Conservation (phyloP, 2,888 invertebrate species). For the Actias luna region DNA sequence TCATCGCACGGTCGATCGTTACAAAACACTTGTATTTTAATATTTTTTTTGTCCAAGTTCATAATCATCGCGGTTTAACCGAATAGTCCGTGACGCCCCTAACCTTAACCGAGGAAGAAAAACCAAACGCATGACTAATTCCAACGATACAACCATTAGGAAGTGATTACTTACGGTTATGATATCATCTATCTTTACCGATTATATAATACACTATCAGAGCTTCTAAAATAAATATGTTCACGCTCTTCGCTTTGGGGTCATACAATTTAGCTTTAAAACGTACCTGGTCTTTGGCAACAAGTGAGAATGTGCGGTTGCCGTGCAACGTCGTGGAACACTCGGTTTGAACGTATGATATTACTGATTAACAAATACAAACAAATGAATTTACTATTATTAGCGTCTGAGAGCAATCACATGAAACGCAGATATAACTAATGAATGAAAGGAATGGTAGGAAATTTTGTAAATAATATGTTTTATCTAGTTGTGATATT, state of each 20-base stretch:
- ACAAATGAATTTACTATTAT: too few species aligned
- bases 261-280: background rate
- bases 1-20: background rate
- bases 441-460: too few species aligned
- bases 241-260: background rate
- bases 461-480: too few species aligned
- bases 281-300: too few species aligned
- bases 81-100: constrained; percentile 42
- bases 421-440: too few species aligned
- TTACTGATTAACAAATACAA: too few species aligned
- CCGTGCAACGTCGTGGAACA: too few species aligned
- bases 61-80: constrained; percentile 22
- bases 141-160: constrained; percentile 38
- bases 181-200: constrained; percentile 16
- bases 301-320: too few species aligned
- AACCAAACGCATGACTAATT: constrained; percentile 52
- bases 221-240: background rate
- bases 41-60: constrained; percentile 21
- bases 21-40: too few species aligned
- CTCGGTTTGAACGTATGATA: too few species aligned
- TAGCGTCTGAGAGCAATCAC: too few species aligned
- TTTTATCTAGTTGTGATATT: too few species aligned
- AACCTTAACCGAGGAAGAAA: constrained; percentile 43
- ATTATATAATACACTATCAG: constrained; percentile 3
- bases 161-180: constrained; percentile 29